Base-by-base conservation (phyloP, 2,113 vertebrate species). In the Merops nubicus region DNA sequence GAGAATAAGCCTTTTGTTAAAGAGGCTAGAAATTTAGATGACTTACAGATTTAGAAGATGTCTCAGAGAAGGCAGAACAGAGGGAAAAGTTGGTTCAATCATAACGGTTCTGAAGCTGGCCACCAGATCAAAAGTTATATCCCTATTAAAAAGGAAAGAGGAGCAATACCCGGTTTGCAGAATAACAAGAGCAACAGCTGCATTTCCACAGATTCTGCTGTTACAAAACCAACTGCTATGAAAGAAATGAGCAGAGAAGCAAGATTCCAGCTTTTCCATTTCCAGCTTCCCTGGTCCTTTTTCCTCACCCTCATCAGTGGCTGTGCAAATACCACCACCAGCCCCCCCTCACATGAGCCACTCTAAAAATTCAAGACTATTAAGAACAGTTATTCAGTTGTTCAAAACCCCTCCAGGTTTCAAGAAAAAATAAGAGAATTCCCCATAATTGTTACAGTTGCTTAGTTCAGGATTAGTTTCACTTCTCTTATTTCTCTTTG, bases 391-490 rank as follows among this genome's bases (percentile, higher is more conserved):
- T 68, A 85, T 29, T 83, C n/a, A 65, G 34, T 59, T 80, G 50
- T 33, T 89, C 54, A 85, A 84, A 70, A n/a, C 12, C 4, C 6
- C 12, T 59, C 17, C 40, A 68, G 15, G 33, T 68, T 93, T 89
- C 13, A 87, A 87, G 40, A 31, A 67, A 36, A 63, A 53, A 59
- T 20, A 4, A 51, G 53, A n/a, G 25, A 10, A 3, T 12, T 0
- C 10, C 3, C 6, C 23, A n/a, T 28, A 36, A 28, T 88, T 81
- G 60, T 74, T 84, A 88, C 19, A 89, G 68, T 56, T 74, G 15
- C 42, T 92, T 70, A 54, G 59, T 81, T 94, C 40, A 59, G 47
- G 73, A 91, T 92, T 96, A 70, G 65, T 64, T 92, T 90, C 90
- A 70, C 17, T 94, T 81, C 72, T 74, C 82, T 77, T 81, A 77